These are phyloP conservation scores for Seira ritae DNA, from an alignment of 2,888 invertebrate genomes.

Conservation along the genomic window DNA sequence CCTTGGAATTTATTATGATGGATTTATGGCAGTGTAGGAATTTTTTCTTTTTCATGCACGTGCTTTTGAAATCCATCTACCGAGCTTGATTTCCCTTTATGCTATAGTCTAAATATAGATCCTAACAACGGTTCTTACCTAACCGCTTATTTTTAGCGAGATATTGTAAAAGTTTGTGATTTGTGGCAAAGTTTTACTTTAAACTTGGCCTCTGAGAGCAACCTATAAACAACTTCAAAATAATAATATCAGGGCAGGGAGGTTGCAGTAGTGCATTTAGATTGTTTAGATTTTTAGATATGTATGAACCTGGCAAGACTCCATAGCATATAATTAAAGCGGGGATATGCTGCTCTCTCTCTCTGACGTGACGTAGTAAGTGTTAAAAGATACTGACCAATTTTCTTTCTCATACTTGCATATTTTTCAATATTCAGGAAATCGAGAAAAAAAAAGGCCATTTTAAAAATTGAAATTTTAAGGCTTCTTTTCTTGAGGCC, in stretches of 20 bases:
- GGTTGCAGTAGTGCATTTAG: too few species aligned
- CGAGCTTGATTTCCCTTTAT: too few species aligned
- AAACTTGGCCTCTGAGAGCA: conserved; percentile 42
- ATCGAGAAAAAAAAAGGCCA: too few species aligned
- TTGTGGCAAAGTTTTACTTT: conserved; percentile 22
- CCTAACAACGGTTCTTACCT: conserved; percentile 40
- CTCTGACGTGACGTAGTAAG: background rate
- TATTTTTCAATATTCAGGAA: too few species aligned
- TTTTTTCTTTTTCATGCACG: background rate
- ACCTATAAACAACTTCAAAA: too few species aligned
- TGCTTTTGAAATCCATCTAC: background rate
- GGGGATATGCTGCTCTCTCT: background rate
- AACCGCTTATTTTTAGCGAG: conserved; percentile 57
- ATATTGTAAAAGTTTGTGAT: conserved; percentile 39
- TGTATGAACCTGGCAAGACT: conserved; percentile 8
- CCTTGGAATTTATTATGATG: too few species aligned
- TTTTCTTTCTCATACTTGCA: background rate
- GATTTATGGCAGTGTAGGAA: too few species aligned
- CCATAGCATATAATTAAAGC: conserved; percentile 20
- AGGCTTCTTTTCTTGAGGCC: too few species aligned
- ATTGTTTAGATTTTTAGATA: background rate
- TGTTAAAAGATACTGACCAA: conserved; percentile 31
- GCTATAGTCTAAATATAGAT: conserved; percentile 44
- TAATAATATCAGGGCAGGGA: too few species aligned
- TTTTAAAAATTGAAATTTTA: too few species aligned